Evolutionary conservation across 1,140 invertebrate genomes (phyloP).

Genomic region (Coboldia fuscipes): DNA sequence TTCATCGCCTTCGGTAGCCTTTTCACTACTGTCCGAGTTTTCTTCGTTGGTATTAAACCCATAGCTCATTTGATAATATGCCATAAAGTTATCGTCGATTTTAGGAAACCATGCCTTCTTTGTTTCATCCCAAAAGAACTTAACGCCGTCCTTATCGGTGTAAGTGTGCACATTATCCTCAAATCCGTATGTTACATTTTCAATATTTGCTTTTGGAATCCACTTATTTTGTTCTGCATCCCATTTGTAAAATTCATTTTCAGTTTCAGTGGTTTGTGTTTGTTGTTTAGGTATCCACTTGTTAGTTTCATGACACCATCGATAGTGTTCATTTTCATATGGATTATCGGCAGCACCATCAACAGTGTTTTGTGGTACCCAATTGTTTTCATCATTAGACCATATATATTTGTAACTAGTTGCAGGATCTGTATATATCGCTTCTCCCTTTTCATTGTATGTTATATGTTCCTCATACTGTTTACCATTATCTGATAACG

Average conservation of each 20-base stretch:
- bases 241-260: conserved; percentile 21
- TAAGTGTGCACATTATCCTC: conserved; percentile 61
- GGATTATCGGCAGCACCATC: conserved; percentile 44
- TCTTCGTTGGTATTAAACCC: conserved; percentile 51
- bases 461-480: conserved; percentile 28
- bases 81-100: conserved; percentile 93
- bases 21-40: conserved; percentile 11
- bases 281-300: conserved; percentile 32
- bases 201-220: conserved; percentile 11
- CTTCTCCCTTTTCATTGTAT: conserved; percentile 40
- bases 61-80: conserved; percentile 88
- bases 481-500: no score
- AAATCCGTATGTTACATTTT: conserved; percentile 36
- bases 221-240: conserved; percentile 17
- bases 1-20: conserved; percentile 13
- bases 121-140: conserved; percentile 75
- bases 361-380: conserved; percentile 24
- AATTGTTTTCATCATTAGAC: conserved; percentile 33
- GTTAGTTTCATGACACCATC: conserved; percentile 38
- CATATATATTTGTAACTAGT: conserved; percentile 43
- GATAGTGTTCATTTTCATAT: conserved; percentile 36
- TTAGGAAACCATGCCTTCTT: conserved; percentile 94
- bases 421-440: conserved; percentile 50
- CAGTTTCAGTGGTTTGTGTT: conserved; percentile 7
- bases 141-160: conserved; percentile 70